These are phyloP conservation scores for Cetoscarus ocellatus DNA, from an alignment of 2,797 vertebrate genomes.

Conservation along the genomic window DNA sequence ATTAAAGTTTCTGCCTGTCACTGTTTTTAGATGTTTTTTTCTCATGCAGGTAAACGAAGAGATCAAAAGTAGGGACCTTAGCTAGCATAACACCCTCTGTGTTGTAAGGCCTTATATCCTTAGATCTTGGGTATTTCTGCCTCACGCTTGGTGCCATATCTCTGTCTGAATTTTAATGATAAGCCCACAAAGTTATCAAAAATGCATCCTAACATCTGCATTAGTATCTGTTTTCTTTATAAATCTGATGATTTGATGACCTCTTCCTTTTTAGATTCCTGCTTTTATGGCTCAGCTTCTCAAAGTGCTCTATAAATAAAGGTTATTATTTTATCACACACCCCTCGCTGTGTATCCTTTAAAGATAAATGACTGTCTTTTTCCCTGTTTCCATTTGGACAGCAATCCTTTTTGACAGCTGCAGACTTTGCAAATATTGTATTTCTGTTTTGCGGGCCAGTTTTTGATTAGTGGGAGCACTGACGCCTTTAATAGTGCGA, in stretches of 20 bases:
- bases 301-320: slow-evolving; percentile 2
- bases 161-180: slow-evolving; percentile 78
- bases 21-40: slow-evolving; percentile 54
- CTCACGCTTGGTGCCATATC: slow-evolving; percentile 50
- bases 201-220: too few species aligned
- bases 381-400: slow-evolving; percentile 55
- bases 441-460: slow-evolving; percentile 65
- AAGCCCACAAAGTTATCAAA: slow-evolving; percentile 60
- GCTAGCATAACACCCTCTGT: slow-evolving; percentile 44
- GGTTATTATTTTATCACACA: slow-evolving; percentile 23
- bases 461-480: slow-evolving; percentile 67
- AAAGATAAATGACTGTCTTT: slow-evolving; percentile 40
- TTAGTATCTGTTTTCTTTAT: not conserved
- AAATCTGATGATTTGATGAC: not conserved
- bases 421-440: slow-evolving; percentile 62
- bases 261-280: not conserved
- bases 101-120: slow-evolving; percentile 66
- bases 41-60: slow-evolving; percentile 70
- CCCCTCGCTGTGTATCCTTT: slow-evolving; percentile 37
- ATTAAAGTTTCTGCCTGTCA: slow-evolving; percentile 62
- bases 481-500: slow-evolving; percentile 63
- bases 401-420: slow-evolving; percentile 64
- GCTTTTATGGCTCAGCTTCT: not conserved
- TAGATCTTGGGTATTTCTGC: slow-evolving; percentile 65
- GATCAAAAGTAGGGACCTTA: slow-evolving; percentile 70